Base-by-base conservation (phyloP, 1,140 invertebrate species). In the Luehdorfia chinensis region DNA sequence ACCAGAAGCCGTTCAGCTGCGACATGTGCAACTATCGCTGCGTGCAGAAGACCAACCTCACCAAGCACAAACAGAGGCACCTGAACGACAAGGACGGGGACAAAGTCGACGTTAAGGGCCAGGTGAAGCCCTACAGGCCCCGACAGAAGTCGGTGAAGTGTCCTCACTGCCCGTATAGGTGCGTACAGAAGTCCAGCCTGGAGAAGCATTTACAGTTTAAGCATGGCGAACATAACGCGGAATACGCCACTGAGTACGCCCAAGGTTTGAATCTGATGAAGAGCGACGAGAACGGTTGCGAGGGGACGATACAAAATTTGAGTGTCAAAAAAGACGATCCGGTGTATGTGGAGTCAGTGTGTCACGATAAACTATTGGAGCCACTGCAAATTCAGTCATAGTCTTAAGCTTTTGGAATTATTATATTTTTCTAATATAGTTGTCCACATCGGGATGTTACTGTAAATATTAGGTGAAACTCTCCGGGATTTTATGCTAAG, bases 1-100 rank as follows among this genome's bases (percentile, higher is more conserved):
- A 91, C 11, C 87, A 89, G 54, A 88, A 91, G 31, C 91, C 91
- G 0, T 92, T 90, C 50, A 84, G 90, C 8, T 93, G 92, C 55
- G 90, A 92, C 45, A 75, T 88, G 31, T 93, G 91, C 45, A 90
- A 63, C 52, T 88, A 87, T 44, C 63, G 76, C 4, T 87, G 87
- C 30, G 87, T 88, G 0, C 87, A 88, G 45, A 87, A 88, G 43
- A 87, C 87, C 0, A 88, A 88, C 44, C 39, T 88, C 9, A 87
- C 78, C 0, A 88, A 88, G 47, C 87, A 88, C 49, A 87, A 87
- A 28, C 83, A 83, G 28, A 66, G 84, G 19, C 87, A 88, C 63
- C 46, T 81, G 12, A 79, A 79, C 36, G 84, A 88, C n/a, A 87
- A 79, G 12, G 75, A 75, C 1, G 73, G 75, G 11, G 77, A 83